phyloP scores from a whole-genome alignment of 2,888 invertebrate species.

The Andrena praecox region DNA sequence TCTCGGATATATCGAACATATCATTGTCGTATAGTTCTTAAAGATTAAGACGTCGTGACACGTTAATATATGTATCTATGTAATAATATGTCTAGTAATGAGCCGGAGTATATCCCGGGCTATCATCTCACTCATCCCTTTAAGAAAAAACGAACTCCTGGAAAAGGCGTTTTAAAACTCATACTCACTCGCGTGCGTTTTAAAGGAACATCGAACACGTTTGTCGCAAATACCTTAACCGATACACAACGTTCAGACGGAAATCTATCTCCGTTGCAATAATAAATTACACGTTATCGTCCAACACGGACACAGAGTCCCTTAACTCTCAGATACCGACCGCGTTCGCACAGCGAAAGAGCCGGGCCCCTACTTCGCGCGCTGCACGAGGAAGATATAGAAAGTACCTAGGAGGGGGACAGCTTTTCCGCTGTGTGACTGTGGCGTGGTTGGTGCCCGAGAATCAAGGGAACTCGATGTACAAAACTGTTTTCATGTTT shows the following conservation, averaged over 20 bases:
- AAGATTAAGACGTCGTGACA: conserved; percentile 61
- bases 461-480: conserved; percentile 20
- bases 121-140: conserved; percentile 51
- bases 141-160: conserved; percentile 48
- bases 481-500: conserved; percentile 69
- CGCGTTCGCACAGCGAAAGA: no score
- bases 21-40: conserved; percentile 73
- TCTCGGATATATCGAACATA: conserved; percentile 79
- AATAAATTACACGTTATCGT: conserved; percentile 80
- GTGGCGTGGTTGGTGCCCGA: no score
- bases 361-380: no score
- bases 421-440: no score
- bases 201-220: conserved; percentile 79
- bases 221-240: conserved; percentile 64
- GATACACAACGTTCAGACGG: conserved; percentile 59
- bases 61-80: conserved; percentile 27
- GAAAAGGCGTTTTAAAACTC: conserved; percentile 61
- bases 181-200: conserved; percentile 67
- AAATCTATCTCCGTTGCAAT: conserved; percentile 68
- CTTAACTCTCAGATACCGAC: no score
- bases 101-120: conserved; percentile 35
- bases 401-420: no score
- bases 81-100: conserved; percentile 35
- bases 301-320: conserved; percentile 46
- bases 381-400: no score